These are phyloP conservation scores for Minunthozetes semirufus DNA, from an alignment of 2,888 invertebrate genomes.

Conservation along the genomic window DNA sequence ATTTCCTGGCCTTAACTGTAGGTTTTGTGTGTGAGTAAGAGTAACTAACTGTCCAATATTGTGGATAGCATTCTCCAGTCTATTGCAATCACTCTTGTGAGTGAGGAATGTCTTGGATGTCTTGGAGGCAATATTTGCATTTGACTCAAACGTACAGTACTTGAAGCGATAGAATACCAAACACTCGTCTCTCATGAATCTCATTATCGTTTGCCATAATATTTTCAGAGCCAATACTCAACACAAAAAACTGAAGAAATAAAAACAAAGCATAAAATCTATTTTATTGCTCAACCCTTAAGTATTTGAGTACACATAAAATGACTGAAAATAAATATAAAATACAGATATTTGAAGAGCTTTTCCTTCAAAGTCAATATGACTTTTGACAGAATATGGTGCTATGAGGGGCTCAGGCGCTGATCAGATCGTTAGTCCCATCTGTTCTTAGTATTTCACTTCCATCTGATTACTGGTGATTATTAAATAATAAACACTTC, in stretches of 20 bases:
- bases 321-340: neutral
- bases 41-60: constrained; percentile 4
- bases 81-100: neutral
- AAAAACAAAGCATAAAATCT: neutral
- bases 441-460: constrained; percentile 4
- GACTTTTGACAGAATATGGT: neutral
- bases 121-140: constrained; percentile 1
- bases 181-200: neutral
- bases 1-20: constrained; percentile 13
- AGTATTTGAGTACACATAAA: neutral
- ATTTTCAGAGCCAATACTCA: too few species aligned
- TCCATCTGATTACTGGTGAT: neutral
- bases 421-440: constrained; percentile 10
- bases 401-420: neutral
- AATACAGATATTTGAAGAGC: neutral
- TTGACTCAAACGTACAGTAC: too few species aligned
- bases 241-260: too few species aligned
- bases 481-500: neutral
- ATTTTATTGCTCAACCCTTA: constrained; percentile 7
- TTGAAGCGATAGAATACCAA: neutral
- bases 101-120: neutral
- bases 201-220: neutral
- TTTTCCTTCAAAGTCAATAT: constrained; percentile 10
- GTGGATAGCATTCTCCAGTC: neutral
- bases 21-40: neutral